Conservation (phyloP, 2,797 vertebrate genomes). For the Prionace glauca region DNA sequence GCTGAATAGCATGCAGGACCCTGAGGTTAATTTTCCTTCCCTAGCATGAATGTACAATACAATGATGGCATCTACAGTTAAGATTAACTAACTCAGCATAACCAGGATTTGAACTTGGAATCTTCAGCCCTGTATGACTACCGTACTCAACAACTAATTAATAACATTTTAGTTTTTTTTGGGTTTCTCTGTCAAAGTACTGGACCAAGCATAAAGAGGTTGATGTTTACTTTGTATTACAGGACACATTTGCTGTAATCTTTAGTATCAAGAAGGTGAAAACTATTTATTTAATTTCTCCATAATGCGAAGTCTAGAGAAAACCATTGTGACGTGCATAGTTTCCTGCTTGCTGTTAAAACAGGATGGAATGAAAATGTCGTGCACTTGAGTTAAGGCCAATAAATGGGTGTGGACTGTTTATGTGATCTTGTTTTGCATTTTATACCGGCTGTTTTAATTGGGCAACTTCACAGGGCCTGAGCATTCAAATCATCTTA, state of each 20-base stretch:
- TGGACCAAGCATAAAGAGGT: background rate
- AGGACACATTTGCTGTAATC: background rate
- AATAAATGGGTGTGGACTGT: background rate
- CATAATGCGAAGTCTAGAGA: background rate
- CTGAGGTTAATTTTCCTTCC: no score
- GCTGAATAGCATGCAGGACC: background rate
- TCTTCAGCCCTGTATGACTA: background rate
- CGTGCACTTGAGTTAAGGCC: background rate
- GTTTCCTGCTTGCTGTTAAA: background rate
- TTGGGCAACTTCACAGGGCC: background rate
- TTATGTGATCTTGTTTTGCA: background rate
- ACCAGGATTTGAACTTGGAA: background rate
- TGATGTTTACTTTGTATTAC: background rate
- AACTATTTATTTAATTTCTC: background rate
- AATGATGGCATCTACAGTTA: background rate
- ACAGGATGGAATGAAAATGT: background rate
- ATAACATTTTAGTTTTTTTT: background rate
- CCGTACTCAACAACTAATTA: background rate
- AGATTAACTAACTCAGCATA: background rate
- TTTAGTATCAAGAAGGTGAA: background rate
- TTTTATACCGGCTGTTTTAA: background rate
- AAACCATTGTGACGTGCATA: background rate
- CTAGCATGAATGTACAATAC: background rate
- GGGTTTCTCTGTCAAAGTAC: background rate
- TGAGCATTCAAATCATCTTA: no score